Conservation (phyloP, 2,797 vertebrate species). For the Mormyrus proboscirostris region DNA sequence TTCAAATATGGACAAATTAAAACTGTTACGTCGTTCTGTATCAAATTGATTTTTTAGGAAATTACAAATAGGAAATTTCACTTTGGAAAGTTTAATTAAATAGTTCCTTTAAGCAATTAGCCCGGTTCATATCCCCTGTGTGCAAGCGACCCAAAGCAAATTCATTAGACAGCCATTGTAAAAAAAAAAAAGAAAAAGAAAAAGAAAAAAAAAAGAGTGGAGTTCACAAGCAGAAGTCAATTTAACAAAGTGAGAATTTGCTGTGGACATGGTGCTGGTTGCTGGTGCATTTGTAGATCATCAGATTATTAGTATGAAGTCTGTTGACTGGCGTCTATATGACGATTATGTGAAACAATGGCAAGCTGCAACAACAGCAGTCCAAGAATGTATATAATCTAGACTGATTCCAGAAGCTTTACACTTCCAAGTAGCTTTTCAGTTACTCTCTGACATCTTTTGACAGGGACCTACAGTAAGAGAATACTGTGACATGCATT, state of each 20-base stretch:
- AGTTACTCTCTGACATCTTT: not conserved
- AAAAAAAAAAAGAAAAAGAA: not conserved
- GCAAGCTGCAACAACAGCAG: not conserved
- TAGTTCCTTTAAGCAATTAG: constrained; percentile 67
- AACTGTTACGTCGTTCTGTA: constrained; percentile 37
- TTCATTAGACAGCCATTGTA: constrained; percentile 15
- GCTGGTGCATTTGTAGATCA: not conserved
- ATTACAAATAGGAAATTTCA: constrained; percentile 52
- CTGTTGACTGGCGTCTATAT: not conserved
- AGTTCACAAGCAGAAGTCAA: not conserved
- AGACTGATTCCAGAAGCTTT: not conserved
- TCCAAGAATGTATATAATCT: not conserved
- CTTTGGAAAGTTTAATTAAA: constrained; percentile 66
- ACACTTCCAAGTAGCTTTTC: not conserved
- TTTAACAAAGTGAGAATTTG: constrained; percentile 12
- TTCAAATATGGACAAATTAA: constrained; percentile 43
- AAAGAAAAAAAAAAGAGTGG: not conserved
- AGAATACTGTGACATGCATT: not conserved
- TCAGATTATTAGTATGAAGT: constrained; percentile 10
- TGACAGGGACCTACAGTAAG: not conserved
- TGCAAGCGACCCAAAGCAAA: constrained; percentile 10
- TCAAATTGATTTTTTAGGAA: constrained; percentile 42
- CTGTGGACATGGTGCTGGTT: not conserved
- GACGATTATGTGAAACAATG: not conserved
- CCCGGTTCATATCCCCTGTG: constrained; percentile 44